A percentile compares a stretch with the other conserved stretches of the same genome.
Conservation (phyloP, 2,113 vertebrate genomes). For the Corythornis vintsioides region DNA sequence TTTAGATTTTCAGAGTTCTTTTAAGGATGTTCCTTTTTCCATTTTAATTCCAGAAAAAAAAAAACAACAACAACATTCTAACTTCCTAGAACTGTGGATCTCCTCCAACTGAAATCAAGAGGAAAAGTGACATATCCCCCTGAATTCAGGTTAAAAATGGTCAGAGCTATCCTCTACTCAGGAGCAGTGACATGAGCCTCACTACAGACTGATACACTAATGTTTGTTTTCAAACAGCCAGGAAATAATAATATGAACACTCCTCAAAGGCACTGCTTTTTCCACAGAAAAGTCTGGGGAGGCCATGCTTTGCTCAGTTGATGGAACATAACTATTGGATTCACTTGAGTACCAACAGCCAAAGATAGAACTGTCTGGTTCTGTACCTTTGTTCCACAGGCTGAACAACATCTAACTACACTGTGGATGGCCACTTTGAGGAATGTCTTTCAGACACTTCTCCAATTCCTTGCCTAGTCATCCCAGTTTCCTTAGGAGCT, state of each 20-base stretch:
- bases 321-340: neutral
- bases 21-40: fast-evolving
- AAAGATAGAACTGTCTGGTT: neutral
- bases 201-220: neutral
- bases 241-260: neutral
- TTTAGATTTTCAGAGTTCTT: neutral
- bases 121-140: too few species aligned
- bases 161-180: neutral
- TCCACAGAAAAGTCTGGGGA: neutral
- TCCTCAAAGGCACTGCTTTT: neutral
- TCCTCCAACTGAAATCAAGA: neutral
- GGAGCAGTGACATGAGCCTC: neutral
- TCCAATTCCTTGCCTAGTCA: neutral
- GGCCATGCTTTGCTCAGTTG: neutral
- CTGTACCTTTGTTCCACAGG: neutral
- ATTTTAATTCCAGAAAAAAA: neutral
- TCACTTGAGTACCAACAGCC: neutral
- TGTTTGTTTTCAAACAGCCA: neutral
- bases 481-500: fast-evolving
- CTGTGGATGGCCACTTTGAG: neutral
- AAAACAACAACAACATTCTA: neutral
- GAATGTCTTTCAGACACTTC: neutral
- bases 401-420: neutral
- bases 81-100: neutral
- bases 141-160: neutral